Percentiles rank a stretch among this genome's conserved stretches.
Conservation (phyloP, 2,797 vertebrate species). For the Gallirallus australis region DNA sequence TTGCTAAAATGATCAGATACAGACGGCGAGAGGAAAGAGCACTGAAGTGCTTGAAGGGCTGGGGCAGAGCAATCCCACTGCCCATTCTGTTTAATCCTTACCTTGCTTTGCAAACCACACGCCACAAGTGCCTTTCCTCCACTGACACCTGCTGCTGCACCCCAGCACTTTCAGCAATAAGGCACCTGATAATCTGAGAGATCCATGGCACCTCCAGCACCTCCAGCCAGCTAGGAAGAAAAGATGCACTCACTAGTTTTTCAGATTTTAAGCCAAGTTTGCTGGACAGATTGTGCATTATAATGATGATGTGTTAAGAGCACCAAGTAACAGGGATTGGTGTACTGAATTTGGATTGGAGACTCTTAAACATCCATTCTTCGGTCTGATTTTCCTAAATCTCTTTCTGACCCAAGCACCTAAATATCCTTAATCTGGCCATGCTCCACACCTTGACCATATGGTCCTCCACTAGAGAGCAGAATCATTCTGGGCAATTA, state of each 20-base stretch:
- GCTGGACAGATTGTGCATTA: background rate
- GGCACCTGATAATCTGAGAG: background rate
- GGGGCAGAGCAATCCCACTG: background rate
- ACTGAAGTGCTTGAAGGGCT: background rate
- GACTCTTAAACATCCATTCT: background rate
- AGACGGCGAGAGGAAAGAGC: background rate
- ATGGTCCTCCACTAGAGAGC: background rate
- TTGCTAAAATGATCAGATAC: background rate
- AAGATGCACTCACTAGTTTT: background rate
- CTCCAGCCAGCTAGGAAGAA: background rate
- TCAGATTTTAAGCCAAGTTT: background rate
- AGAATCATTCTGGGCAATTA: constrained; percentile 46
- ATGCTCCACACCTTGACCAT: constrained; percentile 24
- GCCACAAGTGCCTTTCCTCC: background rate
- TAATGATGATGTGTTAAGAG: background rate
- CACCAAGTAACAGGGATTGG: background rate
- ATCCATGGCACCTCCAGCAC: background rate
- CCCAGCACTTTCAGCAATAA: background rate
- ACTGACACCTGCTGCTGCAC: background rate
- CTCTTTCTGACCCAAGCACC: background rate
- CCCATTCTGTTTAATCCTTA: background rate
- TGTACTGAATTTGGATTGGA: background rate
- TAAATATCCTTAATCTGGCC: background rate
- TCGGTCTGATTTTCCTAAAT: background rate
- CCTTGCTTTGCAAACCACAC: background rate